Percentiles rank a stretch among this genome's conserved stretches.
Evolutionary conservation across 2,113 vertebrate species (phyloP).

Genomic region (Poeciliopsis occidentalis): DNA sequence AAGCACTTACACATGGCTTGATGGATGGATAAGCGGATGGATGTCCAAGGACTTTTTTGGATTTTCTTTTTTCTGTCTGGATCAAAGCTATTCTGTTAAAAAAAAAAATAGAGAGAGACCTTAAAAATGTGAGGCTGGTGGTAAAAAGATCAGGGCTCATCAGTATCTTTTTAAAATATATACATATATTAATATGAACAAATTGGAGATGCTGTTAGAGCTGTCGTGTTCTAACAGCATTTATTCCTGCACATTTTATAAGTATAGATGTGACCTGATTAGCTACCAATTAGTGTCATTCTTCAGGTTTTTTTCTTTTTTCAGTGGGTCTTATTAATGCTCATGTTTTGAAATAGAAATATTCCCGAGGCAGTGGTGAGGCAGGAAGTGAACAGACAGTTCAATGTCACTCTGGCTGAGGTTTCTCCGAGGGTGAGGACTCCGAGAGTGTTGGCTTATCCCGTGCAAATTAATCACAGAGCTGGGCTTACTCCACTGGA

Average conservation of each 20-base stretch:
- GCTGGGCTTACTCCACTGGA: conserved; percentile 19
- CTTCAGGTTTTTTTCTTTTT: background rate
- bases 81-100: no score
- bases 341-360: conserved; percentile 2
- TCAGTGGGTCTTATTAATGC: background rate
- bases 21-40: background rate
- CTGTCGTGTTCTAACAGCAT: background rate
- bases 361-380: background rate
- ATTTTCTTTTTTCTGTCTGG: no score
- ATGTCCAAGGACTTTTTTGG: background rate
- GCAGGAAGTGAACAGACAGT: conserved; percentile 8
- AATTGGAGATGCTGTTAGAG: background rate
- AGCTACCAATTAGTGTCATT: conserved; percentile 14
- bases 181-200: background rate
- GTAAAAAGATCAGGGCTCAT: no score
- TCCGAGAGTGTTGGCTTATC: conserved; percentile 8
- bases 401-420: conserved; percentile 1
- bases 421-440: conserved; percentile 21
- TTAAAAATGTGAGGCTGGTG: no score
- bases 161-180: no score
- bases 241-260: conserved; percentile 7
- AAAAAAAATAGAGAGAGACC: no score
- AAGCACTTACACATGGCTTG: background rate
- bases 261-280: conserved; percentile 11
- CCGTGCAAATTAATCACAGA: conserved; percentile 22